Percentiles rank a stretch among this genome's conserved stretches.
phyloP scores from a whole-genome alignment of 2,888 invertebrate species.

The Nasonia oneida region DNA sequence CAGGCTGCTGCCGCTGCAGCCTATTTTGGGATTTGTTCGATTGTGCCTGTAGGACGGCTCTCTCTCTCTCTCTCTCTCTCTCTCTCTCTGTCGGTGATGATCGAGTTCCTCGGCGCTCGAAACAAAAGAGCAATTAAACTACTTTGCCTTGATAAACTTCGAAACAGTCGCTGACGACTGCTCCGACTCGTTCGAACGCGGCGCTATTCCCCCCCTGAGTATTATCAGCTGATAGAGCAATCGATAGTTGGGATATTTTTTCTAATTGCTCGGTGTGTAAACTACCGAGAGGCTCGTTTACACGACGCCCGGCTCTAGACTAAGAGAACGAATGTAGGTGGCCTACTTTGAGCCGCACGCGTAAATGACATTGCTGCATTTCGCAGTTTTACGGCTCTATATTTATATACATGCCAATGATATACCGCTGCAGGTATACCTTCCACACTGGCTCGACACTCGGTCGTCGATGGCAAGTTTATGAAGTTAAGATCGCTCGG shows the following conservation, averaged over 20 bases:
- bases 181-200: background rate
- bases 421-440: background rate
- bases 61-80: too few relatives aligned
- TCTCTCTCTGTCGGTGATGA: background rate
- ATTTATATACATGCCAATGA: constrained; percentile 44
- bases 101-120: background rate
- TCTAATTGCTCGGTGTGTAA: background rate
- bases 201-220: background rate
- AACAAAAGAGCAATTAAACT: constrained; percentile 17
- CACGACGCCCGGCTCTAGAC: background rate
- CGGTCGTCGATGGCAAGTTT: background rate
- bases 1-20: background rate
- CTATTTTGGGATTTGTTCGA: constrained; percentile 41
- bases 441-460: background rate
- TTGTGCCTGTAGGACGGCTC: constrained; percentile 2
- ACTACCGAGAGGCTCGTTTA: constrained; percentile 18
- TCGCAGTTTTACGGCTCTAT: constrained; percentile 44
- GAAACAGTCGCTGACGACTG: background rate
- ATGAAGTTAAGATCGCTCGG: background rate
- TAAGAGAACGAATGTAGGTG: constrained; percentile 42
- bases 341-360: constrained; percentile 28
- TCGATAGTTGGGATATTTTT: background rate
- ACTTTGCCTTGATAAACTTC: background rate
- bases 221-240: constrained; percentile 2
- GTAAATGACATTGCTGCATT: constrained; percentile 47